Evolutionary conservation across 2,113 vertebrate species (phyloP).

Genomic region (Lipophrys pholis): DNA sequence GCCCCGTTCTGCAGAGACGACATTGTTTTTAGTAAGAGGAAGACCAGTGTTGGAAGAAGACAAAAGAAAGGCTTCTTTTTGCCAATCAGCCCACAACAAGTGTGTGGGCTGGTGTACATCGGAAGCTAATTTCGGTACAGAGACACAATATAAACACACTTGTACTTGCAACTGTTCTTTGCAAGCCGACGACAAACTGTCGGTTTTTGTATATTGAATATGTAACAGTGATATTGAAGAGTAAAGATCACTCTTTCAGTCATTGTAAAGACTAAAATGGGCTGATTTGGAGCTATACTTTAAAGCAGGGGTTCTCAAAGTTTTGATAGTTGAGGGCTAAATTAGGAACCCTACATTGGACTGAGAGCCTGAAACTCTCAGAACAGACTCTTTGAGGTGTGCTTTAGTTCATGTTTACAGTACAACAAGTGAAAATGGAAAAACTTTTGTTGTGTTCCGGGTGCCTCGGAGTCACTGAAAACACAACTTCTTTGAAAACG

Average conservation of each 20-base stretch:
- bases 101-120: slow-evolving; percentile 22
- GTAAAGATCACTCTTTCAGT: background rate
- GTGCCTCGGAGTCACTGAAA: too few species aligned
- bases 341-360: too few species aligned
- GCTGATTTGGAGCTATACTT: background rate
- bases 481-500: too few species aligned
- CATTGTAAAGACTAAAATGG: background rate
- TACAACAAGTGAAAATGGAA: too few species aligned
- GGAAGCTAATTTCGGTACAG: slow-evolving; percentile 18
- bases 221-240: background rate
- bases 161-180: slow-evolving; percentile 15
- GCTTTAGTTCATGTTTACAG: too few species aligned
- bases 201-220: background rate
- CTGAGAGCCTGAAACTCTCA: too few species aligned
- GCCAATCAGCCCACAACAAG: slow-evolving; percentile 23
- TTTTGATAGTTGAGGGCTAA: too few species aligned
- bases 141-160: slow-evolving; percentile 18
- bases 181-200: background rate
- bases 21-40: background rate
- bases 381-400: too few species aligned
- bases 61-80: slow-evolving; percentile 9
- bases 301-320: background rate
- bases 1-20: too few species aligned
- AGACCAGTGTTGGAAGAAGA: background rate
- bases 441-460: too few species aligned